Evolutionary conservation across 2,888 invertebrate genomes (phyloP), one percentile per base, ranked within the genome.

Genomic region (Phrixothrix hirtus): DNA sequence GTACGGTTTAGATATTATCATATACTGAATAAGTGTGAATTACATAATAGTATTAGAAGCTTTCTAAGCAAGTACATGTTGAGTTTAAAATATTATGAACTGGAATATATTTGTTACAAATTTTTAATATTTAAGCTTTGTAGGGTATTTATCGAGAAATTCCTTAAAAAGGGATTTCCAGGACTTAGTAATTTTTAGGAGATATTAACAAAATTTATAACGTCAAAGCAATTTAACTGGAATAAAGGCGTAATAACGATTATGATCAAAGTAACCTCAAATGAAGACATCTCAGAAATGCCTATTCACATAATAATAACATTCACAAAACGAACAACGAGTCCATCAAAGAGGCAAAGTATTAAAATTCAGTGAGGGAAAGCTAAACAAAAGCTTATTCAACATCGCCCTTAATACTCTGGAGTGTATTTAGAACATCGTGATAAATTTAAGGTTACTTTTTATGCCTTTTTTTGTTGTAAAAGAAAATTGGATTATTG

Each of bases 361-460:
- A 37, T 37, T 37, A 37, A 37, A 37, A 37, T 37, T 37, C 37
- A 37, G 26, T 37, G 14, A 37, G 37, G 37, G 27, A 12, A 37
- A 37, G 26, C 37, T 37, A 37, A 37, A 37, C 37, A 37, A 37
- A 37, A 26, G 37, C 37, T 37, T 37, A 37, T 37, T 37, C 25
- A 27, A 37, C 17, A 37, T 21, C 37, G 25, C 26, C 26, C 27
- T 21, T 37, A 37, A 37, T 37, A 37, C 37, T 37, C 25, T 26
- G 26, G 26, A 21, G 12, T 9, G 21, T 21, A 21, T 21, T 21
- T 21, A 21, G 36, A 37, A 37, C 21, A 30, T 39, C 30, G 7
- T 30, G 41, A 31, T 41, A 31, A 41, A 41, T 12, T 16, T 41
- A 14, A 9, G 10, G 31, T 17, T 21, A 17, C 6, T 31, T 41